These are phyloP conservation scores for Apomyelois bistriatella DNA, from an alignment of 2,888 invertebrate species.

Conservation along the genomic window DNA sequence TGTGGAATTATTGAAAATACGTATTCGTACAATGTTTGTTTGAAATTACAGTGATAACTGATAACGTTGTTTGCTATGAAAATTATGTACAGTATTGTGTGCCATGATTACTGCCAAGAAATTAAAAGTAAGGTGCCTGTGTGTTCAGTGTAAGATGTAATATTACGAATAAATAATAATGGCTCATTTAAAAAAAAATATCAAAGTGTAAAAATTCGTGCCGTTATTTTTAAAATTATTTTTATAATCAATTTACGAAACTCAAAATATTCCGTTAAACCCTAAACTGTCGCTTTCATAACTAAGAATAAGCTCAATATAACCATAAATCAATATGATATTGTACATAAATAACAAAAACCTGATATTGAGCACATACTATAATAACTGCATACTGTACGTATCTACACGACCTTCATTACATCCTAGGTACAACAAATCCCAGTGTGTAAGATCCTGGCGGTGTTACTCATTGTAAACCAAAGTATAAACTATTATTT, in stretches of 20 bases:
- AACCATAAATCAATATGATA: neutral
- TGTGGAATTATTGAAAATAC: conserved; percentile 14
- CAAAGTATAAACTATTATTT: conserved; percentile 64
- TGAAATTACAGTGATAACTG: conserved; percentile 19
- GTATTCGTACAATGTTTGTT: conserved; percentile 10
- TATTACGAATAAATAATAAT: conserved; percentile 43
- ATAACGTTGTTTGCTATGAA: conserved; percentile 34
- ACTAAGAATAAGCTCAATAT: neutral
- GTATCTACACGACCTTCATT: neutral
- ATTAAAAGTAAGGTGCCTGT: conserved; percentile 68
- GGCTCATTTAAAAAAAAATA: conserved; percentile 24
- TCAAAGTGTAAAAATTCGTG: conserved; percentile 10
- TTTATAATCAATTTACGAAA: neutral
- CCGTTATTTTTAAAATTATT: conserved; percentile 14
- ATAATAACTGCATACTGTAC: neutral
- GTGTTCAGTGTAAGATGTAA: conserved; percentile 65
- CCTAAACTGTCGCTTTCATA: neutral
- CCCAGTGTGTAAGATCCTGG: conserved; percentile 30
- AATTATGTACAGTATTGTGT: conserved; percentile 42
- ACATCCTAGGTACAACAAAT: conserved; percentile 17
- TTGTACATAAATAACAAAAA: neutral
- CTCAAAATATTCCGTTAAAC: neutral
- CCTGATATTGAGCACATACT: neutral
- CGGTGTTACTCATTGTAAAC: conserved; percentile 56
- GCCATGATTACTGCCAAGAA: conserved; percentile 70